A percentile compares a stretch with the other conserved stretches of the same genome.
phyloP scores from a whole-genome alignment of 1,140 invertebrate species.

The Pectinophora gossypiella region DNA sequence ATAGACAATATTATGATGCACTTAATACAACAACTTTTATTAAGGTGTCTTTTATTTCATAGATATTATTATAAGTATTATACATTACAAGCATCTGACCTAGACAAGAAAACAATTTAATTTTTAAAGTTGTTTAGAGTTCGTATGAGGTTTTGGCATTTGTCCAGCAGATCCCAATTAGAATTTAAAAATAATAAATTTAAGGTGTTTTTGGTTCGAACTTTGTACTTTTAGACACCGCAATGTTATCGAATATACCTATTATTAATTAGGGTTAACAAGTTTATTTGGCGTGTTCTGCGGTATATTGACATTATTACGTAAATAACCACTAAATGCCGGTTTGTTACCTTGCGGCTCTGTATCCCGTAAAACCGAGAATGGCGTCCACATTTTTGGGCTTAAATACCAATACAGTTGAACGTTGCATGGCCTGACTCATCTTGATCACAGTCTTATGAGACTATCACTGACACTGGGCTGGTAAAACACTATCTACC shows the following conservation, averaged over 20 bases:
- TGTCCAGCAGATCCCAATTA: neutral
- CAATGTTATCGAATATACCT: neutral
- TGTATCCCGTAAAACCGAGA: slow-evolving; percentile 27
- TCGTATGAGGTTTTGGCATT: neutral
- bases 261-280: too few species aligned
- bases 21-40: too few species aligned
- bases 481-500: neutral
- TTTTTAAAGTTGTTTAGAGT: neutral
- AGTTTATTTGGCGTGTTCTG: neutral
- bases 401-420: slow-evolving; percentile 50
- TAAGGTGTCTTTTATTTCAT: too few species aligned
- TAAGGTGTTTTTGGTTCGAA: neutral
- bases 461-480: neutral
- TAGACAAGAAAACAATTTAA: too few species aligned
- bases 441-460: slow-evolving; percentile 21
- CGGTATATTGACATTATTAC: slow-evolving; percentile 15
- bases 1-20: neutral
- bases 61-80: too few species aligned
- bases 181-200: neutral
- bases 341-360: slow-evolving; percentile 55
- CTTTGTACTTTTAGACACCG: neutral
- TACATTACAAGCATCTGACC: too few species aligned
- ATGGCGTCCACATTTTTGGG: slow-evolving; percentile 50
- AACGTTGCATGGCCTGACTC: slow-evolving; percentile 53
- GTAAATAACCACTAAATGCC: slow-evolving; percentile 44